These are phyloP conservation scores for Ornithoptera alexandrae DNA, from an alignment of 2,888 invertebrate genomes.

Conservation along the genomic window DNA sequence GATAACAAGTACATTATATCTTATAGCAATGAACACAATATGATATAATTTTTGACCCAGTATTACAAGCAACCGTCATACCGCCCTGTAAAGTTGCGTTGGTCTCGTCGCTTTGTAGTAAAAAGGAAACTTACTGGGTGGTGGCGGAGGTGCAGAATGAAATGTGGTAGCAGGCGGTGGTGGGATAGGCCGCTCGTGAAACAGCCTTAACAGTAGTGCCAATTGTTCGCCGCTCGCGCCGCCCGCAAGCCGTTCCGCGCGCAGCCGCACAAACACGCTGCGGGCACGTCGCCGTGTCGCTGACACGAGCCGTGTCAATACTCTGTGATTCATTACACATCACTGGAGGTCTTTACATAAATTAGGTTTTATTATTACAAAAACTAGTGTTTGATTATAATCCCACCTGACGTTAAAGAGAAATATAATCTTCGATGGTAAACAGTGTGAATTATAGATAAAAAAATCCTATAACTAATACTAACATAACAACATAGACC, in stretches of 20 bases:
- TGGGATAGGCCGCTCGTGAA: slow-evolving; percentile 45
- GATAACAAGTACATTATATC: too few species aligned
- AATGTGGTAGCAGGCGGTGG: slow-evolving; percentile 41
- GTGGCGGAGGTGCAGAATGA: slow-evolving; percentile 16
- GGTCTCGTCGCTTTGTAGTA: not conserved
- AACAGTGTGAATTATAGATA: too few species aligned
- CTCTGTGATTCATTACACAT: slow-evolving; percentile 41
- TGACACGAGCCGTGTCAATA: slow-evolving; percentile 58
- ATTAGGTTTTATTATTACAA: too few species aligned
- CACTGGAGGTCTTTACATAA: too few species aligned
- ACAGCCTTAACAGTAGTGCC: slow-evolving; percentile 52
- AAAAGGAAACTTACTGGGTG: slow-evolving; percentile 26
- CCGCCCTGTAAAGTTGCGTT: not conserved
- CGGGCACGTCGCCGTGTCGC: slow-evolving; percentile 59
- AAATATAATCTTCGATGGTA: too few species aligned
- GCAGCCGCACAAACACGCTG: slow-evolving; percentile 51
- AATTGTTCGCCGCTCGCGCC: slow-evolving; percentile 64
- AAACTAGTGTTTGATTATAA: too few species aligned
- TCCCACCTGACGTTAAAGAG: too few species aligned
- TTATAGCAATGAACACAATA: too few species aligned
- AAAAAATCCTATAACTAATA: too few species aligned
- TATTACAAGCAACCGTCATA: not conserved
- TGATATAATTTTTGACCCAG: too few species aligned
- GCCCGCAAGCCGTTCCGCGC: slow-evolving; percentile 57
- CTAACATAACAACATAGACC: too few species aligned